Evolutionary conservation across 2,113 vertebrate genomes (phyloP).

Genomic region (Laterallus jamaicensis): DNA sequence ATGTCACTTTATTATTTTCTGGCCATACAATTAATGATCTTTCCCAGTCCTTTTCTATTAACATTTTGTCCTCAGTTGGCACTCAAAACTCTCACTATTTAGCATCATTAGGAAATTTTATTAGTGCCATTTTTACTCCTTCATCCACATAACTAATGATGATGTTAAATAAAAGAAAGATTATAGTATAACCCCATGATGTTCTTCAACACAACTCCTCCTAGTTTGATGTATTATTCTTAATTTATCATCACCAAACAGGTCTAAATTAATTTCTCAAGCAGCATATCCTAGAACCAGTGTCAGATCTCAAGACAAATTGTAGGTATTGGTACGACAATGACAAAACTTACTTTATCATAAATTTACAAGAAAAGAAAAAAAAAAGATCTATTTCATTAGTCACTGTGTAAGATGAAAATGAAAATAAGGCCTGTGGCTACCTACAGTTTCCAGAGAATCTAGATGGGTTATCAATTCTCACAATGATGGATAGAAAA

Average conservation of each 20-base stretch:
- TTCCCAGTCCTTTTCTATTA: slow-evolving; percentile 23
- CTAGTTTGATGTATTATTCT: not conserved
- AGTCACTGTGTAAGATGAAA: not conserved
- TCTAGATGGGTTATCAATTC: not conserved
- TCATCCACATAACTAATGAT: not conserved
- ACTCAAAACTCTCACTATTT: slow-evolving; percentile 3
- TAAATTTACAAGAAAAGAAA: not conserved
- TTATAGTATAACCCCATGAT: not conserved
- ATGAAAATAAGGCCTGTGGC: not conserved
- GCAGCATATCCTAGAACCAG: not conserved
- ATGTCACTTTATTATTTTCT: slow-evolving; percentile 1
- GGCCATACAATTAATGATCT: not conserved
- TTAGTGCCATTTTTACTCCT: slow-evolving; percentile 4
- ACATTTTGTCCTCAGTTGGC: not conserved
- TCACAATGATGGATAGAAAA: not conserved
- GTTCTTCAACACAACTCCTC: not conserved
- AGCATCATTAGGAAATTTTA: not conserved
- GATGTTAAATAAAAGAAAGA: slow-evolving; percentile 29
- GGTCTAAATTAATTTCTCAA: not conserved
- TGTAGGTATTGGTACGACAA: not conserved
- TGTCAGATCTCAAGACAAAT: not conserved
- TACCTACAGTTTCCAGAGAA: not conserved
- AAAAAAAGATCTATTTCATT: not conserved
- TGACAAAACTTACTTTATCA: not conserved
- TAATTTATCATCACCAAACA: not conserved